A percentile compares a stretch with the other conserved stretches of the same genome.
These are phyloP conservation scores for Holacanthus passer DNA, from an alignment of 2,113 vertebrate genomes.

Conservation along the genomic window DNA sequence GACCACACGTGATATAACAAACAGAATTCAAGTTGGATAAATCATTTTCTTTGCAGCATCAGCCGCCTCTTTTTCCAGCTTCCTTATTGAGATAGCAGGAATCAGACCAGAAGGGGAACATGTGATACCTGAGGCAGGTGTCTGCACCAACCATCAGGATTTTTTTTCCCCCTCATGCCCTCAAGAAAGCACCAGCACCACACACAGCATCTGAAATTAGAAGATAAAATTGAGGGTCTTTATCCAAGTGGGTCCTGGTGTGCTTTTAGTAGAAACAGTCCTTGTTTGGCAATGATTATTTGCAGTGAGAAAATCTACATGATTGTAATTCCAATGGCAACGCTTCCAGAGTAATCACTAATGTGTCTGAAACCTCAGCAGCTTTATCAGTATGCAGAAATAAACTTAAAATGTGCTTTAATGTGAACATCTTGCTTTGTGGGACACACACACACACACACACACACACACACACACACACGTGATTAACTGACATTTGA, in stretches of 20 bases:
- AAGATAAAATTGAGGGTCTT: constrained; percentile 56
- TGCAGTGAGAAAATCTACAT: constrained; percentile 28
- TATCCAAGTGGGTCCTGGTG: not conserved
- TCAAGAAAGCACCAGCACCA: constrained; percentile 33
- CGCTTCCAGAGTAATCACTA: constrained; percentile 5
- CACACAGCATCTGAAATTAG: constrained; percentile 51
- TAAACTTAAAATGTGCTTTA: constrained; percentile 26
- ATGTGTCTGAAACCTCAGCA: constrained; percentile 16
- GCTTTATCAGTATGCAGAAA: constrained; percentile 16
- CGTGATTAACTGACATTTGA: constrained; percentile 70
- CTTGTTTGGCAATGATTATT: constrained; percentile 38
- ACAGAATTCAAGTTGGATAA: constrained; percentile 4
- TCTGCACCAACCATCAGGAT: constrained; percentile 37
- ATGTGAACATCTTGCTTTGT: constrained; percentile 27
- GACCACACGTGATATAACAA: not conserved
- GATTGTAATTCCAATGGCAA: constrained; percentile 4
- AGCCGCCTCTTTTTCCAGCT: constrained; percentile 18
- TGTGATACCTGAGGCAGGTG: constrained; percentile 50
- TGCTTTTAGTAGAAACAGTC: constrained; percentile 20
- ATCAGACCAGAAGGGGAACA: constrained; percentile 32
- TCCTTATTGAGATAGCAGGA: constrained; percentile 45
- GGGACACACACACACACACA: not conserved
- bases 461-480: not conserved
- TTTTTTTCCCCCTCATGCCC: constrained; percentile 19
- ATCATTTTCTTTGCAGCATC: not conserved